Conservation (phyloP, 2,888 invertebrate species). For the Heliconius ethilla region DNA sequence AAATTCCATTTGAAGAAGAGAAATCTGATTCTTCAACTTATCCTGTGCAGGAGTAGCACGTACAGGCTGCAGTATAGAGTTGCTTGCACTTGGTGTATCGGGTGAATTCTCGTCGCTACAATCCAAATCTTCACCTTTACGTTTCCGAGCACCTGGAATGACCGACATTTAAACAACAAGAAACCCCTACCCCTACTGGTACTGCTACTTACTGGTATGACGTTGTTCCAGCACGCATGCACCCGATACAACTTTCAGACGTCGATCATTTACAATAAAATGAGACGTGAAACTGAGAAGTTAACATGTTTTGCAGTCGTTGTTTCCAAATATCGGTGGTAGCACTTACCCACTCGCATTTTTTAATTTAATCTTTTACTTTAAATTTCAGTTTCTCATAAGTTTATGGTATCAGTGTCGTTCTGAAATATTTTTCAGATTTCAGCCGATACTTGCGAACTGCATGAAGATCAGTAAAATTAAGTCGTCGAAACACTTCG, state of each 20-base stretch:
- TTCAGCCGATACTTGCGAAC: constrained; percentile 43
- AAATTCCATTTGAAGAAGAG: no score
- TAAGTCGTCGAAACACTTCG: constrained; percentile 45
- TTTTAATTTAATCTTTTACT: constrained; percentile 32
- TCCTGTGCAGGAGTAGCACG: no score
- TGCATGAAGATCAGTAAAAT: constrained; percentile 46
- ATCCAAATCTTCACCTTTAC: no score
- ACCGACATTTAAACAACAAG: no score
- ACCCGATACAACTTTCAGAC: constrained; percentile 42
- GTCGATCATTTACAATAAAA: constrained; percentile 38
- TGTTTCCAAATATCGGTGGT: constrained; percentile 42
- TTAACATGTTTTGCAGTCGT: constrained; percentile 43
- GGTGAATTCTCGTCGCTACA: no score
- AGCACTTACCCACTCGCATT: constrained; percentile 43
- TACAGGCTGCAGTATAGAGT: no score
- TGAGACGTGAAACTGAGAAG: constrained; percentile 43
- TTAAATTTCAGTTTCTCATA: constrained; percentile 45
- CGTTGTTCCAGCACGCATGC: constrained; percentile 37
- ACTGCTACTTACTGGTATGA: not conserved
- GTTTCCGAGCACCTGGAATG: no score
- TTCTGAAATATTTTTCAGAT: constrained; percentile 48
- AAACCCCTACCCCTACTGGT: no score
- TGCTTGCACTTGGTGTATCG: no score
- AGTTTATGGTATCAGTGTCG: constrained; percentile 46
- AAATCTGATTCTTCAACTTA: no score